Evolutionary conservation across 2,113 vertebrate species (phyloP), one percentile per base, ranked within the genome.

Genomic region (Hyaena hyaena): DNA sequence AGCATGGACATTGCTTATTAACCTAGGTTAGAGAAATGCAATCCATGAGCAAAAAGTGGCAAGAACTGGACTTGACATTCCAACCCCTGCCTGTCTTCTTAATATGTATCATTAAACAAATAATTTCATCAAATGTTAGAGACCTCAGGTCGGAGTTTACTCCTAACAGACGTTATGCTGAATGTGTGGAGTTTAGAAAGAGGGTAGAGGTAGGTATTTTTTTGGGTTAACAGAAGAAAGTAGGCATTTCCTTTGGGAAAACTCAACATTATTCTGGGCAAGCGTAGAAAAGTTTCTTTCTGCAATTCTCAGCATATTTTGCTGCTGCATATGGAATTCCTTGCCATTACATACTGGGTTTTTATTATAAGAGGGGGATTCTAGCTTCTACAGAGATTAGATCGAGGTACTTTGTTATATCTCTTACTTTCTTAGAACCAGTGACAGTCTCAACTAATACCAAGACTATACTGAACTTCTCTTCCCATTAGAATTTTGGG

Each of bases 201-300:
- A 92, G n/a, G n/a, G 2, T 39, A 1, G 33, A 58, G 7, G 2
- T 28, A 90, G 35, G 45, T 31, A 48, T 2, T 58, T 14, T 11
- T 93, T 90, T 63, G 4, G 24, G 48, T 71, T 92, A 80, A 87
- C 9, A 69, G 28, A 73, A 88, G 31, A 77, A 82, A 95, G n/a
- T 45, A 35, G 39, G 33, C 1, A 80, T 77, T 86, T 97, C 53
- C 55, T 93, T 65, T 89, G 55, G 24, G 31, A 83, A 97, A 71
- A 81, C 26, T 33, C 65, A 63, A 24, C 45, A 88, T 81, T 71
- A 63, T 71, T 58, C 10, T 31, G 16, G 26, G 28, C 31, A 95
- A 92, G 50, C 10, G 4, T 9, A 35, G 45, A 82, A 79, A 8
- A 16, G 53, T 24, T 85, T 69, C 53, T 91, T 81, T 92, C 43